phyloP scores from a whole-genome alignment of 2,888 invertebrate species.

The Erannis defoliaria region DNA sequence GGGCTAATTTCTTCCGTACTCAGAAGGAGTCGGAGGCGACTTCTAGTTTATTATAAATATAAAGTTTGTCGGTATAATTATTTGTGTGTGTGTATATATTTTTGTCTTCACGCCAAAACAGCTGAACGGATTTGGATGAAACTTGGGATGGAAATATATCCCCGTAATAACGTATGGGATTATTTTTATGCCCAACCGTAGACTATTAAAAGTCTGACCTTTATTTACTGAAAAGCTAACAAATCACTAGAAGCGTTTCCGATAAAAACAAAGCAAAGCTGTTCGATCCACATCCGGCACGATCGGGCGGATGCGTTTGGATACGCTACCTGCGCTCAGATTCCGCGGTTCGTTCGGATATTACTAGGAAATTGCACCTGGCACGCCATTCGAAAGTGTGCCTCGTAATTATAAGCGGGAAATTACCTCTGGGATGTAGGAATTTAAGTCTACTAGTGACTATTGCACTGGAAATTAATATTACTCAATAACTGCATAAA shows the following conservation, averaged over 20 bases:
- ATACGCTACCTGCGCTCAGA: conserved; percentile 24
- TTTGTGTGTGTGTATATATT: too few relatives aligned
- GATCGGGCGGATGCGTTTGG: conserved; percentile 36
- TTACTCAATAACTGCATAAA: too few relatives aligned
- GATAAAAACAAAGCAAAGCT: conserved; percentile 16
- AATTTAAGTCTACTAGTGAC: background rate
- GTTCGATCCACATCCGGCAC: conserved; percentile 18
- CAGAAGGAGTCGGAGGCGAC: too few relatives aligned
- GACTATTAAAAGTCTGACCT: too few relatives aligned
- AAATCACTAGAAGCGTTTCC: background rate
- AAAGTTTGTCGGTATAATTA: too few relatives aligned
- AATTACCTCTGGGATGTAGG: conserved; percentile 21
- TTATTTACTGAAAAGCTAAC: background rate
- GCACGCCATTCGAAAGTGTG: conserved; percentile 23
- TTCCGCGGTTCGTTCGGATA: conserved; percentile 37
- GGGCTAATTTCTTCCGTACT: too few relatives aligned
- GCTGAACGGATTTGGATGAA: too few relatives aligned
- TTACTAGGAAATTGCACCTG: conserved; percentile 45
- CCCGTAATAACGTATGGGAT: too few relatives aligned
- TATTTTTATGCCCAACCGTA: too few relatives aligned
- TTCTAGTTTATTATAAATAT: too few relatives aligned
- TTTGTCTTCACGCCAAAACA: too few relatives aligned
- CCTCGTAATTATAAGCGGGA: conserved; percentile 28
- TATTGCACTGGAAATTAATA: background rate
- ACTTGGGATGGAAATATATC: too few relatives aligned